Base-by-base conservation (phyloP, 2,113 vertebrate genomes). In the Catharus minimus region DNA sequence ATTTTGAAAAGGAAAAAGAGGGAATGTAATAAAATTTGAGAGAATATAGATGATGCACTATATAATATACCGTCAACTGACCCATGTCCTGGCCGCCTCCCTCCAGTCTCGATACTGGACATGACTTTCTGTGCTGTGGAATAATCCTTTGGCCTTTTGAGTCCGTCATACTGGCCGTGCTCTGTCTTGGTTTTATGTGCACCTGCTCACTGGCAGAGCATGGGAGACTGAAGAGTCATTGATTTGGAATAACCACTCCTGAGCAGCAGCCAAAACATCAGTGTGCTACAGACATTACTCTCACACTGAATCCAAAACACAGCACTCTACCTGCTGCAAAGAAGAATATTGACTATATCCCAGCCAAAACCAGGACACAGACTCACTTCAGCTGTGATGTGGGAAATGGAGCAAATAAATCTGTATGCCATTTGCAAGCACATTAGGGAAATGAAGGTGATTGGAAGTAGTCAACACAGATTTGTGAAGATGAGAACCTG, bases 131-230 rank as follows among this genome's bases (percentile, higher is more conserved):
- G 13, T 44, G 12, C 10, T 61, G 47, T n/a, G 8, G 23, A 69
- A 47, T 46, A 61, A 28, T 10, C 18, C 23, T 68, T 46, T 68
- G 46, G 39, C 6, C 38, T 38, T 38, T 23, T 67, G 12, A 32
- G 11, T 50, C 0, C 0, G 12, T n/a, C 55, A n/a, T 24, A 14
- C 38, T 67, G 62, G 44, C 32, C 8, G 4, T 38, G 8, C 22
- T 86, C 38, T 10, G 55, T 86, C 23, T 28, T 53, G n/a, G 27
- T 12, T 46, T 69, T 22, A 7, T 39, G 28, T 33, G 23, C 47
- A 46, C 64, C 55, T 61, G 28, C n/a, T 61, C 39, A 39, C 5
- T 24, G n/a, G n/a, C 39, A 61, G 23, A 61, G 23, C 2, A 8
- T 7, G 13, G 33, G 24, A 55, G 47, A 47, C 15, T 39, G 28